Evolutionary conservation across 2,888 invertebrate species (phyloP), one percentile per base, ranked within the genome.

Genomic region (Phortica okadai): DNA sequence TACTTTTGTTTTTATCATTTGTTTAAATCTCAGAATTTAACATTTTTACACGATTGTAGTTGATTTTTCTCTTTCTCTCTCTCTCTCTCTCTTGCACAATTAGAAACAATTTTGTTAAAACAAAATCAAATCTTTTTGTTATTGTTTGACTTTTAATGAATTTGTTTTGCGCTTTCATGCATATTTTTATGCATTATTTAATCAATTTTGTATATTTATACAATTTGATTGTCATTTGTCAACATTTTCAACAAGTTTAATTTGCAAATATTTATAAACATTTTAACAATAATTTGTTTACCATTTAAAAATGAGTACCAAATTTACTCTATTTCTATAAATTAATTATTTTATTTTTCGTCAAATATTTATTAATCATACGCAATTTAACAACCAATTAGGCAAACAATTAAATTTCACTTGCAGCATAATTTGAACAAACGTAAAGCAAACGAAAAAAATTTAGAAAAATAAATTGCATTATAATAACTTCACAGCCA

Each of bases 401-500:
- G 21, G 1, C 25, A 21, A 62, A 10, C 62, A 62, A 62, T 62
- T 62, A 62, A 62, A 62, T 62, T 62, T 16, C 16, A 8, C 25
- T 62, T 62, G 14, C 33, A 33, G 1, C 33, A 33, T 33, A 33
- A 33, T 33, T 33, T 33, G 3, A 0, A 33, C 33, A 33, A 33
- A 33, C 33, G 21, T 0, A 33, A 33, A 33, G 33, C 33, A 56
- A 56, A 16, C 1, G 56, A 41, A 42, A 66, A 66, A 66, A 42
- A 56, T 21, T 16, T 1, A 2, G 2, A 16, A 1, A 10, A 45
- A 2, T n/a, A 59, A 62, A 62, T 45, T 45, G 21, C 21, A 50
- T 14, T 44, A 67, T 62, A 25, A 62, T 62, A 62, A 62, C 10
- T 16, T 67, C 45, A 14, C 45, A 69, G 69, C 69, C 41, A 69